Conservation (phyloP, 2,113 vertebrate genomes). For the Psilopogon haemacephalus region DNA sequence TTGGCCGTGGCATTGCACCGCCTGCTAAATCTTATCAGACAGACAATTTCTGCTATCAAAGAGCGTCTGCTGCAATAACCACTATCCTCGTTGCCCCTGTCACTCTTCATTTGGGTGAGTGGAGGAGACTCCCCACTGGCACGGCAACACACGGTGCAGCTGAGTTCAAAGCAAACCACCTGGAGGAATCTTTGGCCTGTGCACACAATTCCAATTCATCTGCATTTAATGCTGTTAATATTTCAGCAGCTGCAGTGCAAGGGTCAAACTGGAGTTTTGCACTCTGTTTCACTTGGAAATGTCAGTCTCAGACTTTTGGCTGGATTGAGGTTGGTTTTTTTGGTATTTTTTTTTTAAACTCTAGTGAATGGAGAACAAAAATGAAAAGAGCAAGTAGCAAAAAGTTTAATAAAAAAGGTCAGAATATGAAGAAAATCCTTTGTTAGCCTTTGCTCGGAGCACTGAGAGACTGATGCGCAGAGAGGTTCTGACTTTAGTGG, state of each 20-base stretch:
- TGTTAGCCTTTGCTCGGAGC: too few relatives aligned
- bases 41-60: conserved; percentile 18
- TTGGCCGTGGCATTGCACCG: neutral
- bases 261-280: conserved; percentile 68
- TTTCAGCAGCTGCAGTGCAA: conserved; percentile 67
- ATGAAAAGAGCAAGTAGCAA: neutral
- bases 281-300: conserved; percentile 67
- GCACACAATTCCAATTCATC: conserved; percentile 54
- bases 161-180: neutral
- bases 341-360: neutral
- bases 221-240: conserved; percentile 70
- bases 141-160: neutral
- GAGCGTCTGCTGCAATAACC: neutral
- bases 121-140: neutral
- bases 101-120: conserved; percentile 19
- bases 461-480: too few relatives aligned
- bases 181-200: conserved; percentile 46
- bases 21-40: conserved; percentile 6
- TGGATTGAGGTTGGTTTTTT: neutral
- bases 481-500: too few relatives aligned
- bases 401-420: conserved; percentile 39
- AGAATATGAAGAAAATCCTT: too few relatives aligned
- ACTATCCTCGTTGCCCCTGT: conserved; percentile 7
- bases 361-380: neutral
- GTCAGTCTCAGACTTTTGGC: conserved; percentile 33